Evolutionary conservation across 2,888 invertebrate species (phyloP), one percentile per base, ranked within the genome.

Genomic region (Macrophya alboannulata): DNA sequence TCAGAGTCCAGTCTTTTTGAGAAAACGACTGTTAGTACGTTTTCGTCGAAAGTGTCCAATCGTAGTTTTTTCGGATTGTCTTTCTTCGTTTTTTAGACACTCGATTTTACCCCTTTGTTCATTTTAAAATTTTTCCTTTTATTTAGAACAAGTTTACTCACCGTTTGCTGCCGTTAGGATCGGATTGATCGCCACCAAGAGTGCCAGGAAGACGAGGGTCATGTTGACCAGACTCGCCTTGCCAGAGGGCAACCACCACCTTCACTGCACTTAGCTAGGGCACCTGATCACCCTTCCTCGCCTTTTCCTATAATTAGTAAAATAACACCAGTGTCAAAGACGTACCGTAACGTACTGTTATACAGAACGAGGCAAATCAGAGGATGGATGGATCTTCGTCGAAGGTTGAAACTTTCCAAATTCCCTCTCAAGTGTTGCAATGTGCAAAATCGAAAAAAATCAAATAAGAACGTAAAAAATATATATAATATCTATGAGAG

Each of bases 161-260:
- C 92, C 93, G 89, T 85, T 88, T 92, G 90, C 91, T 90, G 93
- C 92, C 90, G 93, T 93, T 90, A 93, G 90, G 90, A 93, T 92
- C 90, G 92, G 91, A 92, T 93, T 91, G 93, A 93, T 92, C 92
- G 92, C 93, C 93, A 93, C 90, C 93, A 93, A 93, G 90, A 93
- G 92, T 91, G 92, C 90, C 90, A 92, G 92, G 90, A 93, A 91
- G 90, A 93, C 93, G 90, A 91, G 92, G 92, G 93, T 93, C 93
- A 93, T 93, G 92, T 92, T 93, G 93, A 93, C 93, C 91, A 91
- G 92, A 92, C 92, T 91, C 90, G 90, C 89, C 90, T 91, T 91
- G 89, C 90, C 90, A 89, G 31, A 89, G 89, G 89, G 89, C 91
- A 90, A 91, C 90, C 90, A 91, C 90, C 87, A 81, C 59, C 81